Evolutionary conservation across 2,113 vertebrate species (phyloP).

Genomic region (rat (Rattus norvegicus)): DNA sequence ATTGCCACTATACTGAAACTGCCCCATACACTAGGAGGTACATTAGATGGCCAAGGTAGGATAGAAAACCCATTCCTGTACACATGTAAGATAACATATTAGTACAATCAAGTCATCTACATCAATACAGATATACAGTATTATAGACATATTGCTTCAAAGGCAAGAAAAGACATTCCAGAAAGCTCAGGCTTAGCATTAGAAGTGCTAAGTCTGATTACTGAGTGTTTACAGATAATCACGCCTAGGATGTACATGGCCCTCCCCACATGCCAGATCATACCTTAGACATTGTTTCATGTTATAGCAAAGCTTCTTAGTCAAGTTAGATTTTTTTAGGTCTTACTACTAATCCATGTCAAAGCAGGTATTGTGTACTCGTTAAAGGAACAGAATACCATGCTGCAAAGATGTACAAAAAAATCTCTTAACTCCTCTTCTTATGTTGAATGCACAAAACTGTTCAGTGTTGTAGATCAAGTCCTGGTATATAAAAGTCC

Average conservation of each 20-base stretch:
- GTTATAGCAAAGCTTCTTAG: constrained; percentile 6
- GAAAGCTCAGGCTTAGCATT: neutral
- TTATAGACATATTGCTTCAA: neutral
- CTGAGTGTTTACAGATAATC: neutral
- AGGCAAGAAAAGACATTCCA: constrained; percentile 28
- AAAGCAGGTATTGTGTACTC: neutral
- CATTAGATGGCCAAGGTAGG: neutral
- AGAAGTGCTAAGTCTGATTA: neutral
- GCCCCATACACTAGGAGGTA: too few species aligned
- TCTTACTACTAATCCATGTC: constrained; percentile 22
- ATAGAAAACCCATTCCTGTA: neutral
- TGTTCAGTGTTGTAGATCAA: constrained; percentile 20
- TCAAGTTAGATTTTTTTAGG: constrained; percentile 32
- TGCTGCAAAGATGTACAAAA: neutral
- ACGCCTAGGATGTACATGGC: neutral
- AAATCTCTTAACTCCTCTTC: constrained; percentile 9
- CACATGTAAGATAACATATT: neutral
- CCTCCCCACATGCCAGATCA: neutral
- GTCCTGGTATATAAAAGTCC: constrained; percentile 1
- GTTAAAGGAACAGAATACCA: neutral
- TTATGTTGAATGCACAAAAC: neutral
- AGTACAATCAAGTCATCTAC: constrained; percentile 35
- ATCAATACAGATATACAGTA: neutral
- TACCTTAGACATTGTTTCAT: neutral
- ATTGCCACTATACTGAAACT: too few species aligned